These are phyloP conservation scores for Vesta saturnalis DNA, from an alignment of 2,888 invertebrate species.

Conservation along the genomic window DNA sequence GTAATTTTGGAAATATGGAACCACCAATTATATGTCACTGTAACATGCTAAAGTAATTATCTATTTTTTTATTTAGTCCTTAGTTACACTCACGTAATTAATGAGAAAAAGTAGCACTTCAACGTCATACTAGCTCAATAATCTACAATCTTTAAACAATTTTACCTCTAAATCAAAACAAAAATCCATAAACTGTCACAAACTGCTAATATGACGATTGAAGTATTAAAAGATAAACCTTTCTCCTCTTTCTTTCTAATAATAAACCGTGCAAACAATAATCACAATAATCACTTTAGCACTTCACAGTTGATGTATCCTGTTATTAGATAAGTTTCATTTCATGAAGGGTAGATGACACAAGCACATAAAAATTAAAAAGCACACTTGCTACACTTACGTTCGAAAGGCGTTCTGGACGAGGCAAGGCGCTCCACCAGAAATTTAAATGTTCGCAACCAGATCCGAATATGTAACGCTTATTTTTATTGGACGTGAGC, in stretches of 20 bases:
- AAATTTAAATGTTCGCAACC: constrained; percentile 85
- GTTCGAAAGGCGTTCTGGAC: constrained; percentile 98
- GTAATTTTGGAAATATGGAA: neutral
- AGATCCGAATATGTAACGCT: constrained; percentile 72
- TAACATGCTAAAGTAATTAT: neutral
- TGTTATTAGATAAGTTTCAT: constrained; percentile 27
- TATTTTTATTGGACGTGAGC: constrained; percentile 60
- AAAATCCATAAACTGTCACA: neutral
- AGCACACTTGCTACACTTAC: constrained; percentile 72
- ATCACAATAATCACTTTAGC: constrained; percentile 28
- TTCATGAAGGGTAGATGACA: constrained; percentile 24
- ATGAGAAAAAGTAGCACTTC: constrained; percentile 21
- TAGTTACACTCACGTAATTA: neutral
- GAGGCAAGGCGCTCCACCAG: constrained; percentile 74
- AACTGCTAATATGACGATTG: neutral
- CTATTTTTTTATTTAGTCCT: neutral
- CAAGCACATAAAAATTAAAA: constrained; percentile 25
- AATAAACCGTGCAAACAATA: neutral
- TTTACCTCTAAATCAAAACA: neutral
- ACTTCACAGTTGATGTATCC: constrained; percentile 33
- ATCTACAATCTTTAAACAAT: neutral
- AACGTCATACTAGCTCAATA: constrained; percentile 23
- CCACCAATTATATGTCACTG: neutral
- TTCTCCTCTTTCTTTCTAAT: neutral
- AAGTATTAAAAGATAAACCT: constrained; percentile 18